Base-by-base conservation (phyloP, 2,888 invertebrate species). In the Zygaena filipendulae region DNA sequence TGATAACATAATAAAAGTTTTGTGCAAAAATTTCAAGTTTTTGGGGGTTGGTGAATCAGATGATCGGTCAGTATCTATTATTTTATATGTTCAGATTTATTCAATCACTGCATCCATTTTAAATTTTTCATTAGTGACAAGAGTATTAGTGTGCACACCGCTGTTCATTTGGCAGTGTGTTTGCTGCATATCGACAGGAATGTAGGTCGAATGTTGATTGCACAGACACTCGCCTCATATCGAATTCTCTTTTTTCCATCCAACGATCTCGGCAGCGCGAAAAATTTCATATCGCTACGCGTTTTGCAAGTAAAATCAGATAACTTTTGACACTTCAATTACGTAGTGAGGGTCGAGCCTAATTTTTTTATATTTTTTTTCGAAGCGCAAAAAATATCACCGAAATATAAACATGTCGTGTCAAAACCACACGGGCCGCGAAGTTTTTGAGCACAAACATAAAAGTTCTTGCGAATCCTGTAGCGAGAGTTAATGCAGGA, bases 281-380 rank as follows among this genome's bases (percentile, higher is more conserved):
- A 71, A 74, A 69, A 74, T 77, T 77, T 74, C 72, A 74, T 72
- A 74, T 67, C 62, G 63, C 63, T 56, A 61, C 61, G 62, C 67
- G 67, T 59, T 77, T 77, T 77, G 79, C 75, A 77, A 79, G 79
- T 77, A 69, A 77, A 77, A 79, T 79, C 75, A 75, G 72, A 70
- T 63, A 79, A 79, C 74, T 79, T 79, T 77, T 79, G 79, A 77
- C 79, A 77, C 74, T 74, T 71, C 79, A 79, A 77, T 79, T 79
- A 77, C 71, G 64, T 48, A 60, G 66, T 70, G 74, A 75, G 70
- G 68, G 69, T 58, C 58, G 64, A 47, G 56, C 68, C 59, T 61
- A 70, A 68, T 69, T 72, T 72, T 71, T 58, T 40, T 16, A 7
- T n/a, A n/a, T n/a, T n/a, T n/a, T n/a, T 45, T 45, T 40, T 38